phyloP scores from a whole-genome alignment of 2,113 vertebrate species.

The Solea senegalensis region DNA sequence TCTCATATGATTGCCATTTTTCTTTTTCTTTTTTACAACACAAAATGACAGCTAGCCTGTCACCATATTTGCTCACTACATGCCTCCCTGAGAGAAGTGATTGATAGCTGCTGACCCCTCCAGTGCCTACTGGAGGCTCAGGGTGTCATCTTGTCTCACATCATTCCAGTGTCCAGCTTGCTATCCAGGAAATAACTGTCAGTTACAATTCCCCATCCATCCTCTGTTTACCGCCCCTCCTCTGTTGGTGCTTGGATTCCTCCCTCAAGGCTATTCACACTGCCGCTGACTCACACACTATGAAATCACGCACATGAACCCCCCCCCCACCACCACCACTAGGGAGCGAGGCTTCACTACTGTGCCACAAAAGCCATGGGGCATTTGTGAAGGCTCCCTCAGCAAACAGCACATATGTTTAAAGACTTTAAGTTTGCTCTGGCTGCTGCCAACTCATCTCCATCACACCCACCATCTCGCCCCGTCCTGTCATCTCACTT shows the following conservation, averaged over 20 bases:
- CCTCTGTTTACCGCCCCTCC: not conserved
- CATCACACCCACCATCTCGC: slow-evolving; percentile 28
- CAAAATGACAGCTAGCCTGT: slow-evolving; percentile 22
- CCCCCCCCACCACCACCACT: not conserved
- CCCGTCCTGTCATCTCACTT: slow-evolving; percentile 41
- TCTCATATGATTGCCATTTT: slow-evolving; percentile 18
- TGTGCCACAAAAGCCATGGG: slow-evolving; percentile 20
- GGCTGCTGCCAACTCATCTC: slow-evolving; percentile 18
- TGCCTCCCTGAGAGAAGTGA: slow-evolving; percentile 22
- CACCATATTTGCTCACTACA: slow-evolving; percentile 9
- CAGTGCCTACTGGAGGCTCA: not conserved
- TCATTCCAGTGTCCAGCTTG: not conserved
- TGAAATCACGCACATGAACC: slow-evolving; percentile 45
- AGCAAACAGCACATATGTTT: slow-evolving; percentile 43
- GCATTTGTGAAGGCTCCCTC: slow-evolving; percentile 21
- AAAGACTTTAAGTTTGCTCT: slow-evolving; percentile 19
- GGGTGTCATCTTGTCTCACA: slow-evolving; percentile 11
- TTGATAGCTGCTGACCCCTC: slow-evolving; percentile 31
- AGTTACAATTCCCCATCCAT: slow-evolving; percentile 11
- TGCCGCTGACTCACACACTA: slow-evolving; percentile 30
- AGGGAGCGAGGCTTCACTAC: not conserved
- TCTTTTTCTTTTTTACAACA: not conserved
- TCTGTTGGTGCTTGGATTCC: not conserved
- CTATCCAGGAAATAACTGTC: slow-evolving; percentile 25
- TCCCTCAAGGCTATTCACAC: slow-evolving; percentile 1